A percentile compares a stretch with the other conserved stretches of the same genome.
These are phyloP conservation scores for Corvus moneduloides DNA, from an alignment of 2,113 vertebrate genomes.

Conservation along the genomic window DNA sequence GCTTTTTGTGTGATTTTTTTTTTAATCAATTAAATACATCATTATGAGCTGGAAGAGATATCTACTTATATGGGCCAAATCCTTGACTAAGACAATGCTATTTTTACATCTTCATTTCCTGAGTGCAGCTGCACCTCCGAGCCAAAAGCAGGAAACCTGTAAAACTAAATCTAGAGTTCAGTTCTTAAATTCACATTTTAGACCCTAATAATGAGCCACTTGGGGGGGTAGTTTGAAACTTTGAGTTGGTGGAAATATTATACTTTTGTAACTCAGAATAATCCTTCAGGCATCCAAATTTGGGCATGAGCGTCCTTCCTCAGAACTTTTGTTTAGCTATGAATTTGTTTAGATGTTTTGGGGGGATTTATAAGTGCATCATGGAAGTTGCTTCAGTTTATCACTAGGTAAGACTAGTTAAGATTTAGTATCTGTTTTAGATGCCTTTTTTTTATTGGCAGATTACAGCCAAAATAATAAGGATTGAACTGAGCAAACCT, in stretches of 20 bases:
- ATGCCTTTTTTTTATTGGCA: background rate
- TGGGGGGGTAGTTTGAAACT: background rate
- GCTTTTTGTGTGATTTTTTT: background rate
- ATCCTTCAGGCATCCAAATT: background rate
- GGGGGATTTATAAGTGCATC: background rate
- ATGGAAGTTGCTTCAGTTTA: background rate
- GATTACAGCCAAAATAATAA: background rate
- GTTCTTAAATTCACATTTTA: background rate
- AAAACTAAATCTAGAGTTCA: background rate
- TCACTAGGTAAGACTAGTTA: background rate
- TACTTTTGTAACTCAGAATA: background rate
- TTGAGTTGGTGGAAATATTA: background rate
- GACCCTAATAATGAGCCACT: background rate
- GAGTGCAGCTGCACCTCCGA: background rate
- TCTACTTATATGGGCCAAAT: background rate
- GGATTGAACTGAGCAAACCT: background rate
- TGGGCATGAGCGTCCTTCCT: background rate
- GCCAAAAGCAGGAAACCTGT: background rate
- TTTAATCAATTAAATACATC: background rate
- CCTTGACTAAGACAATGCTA: slow-evolving; percentile 31
- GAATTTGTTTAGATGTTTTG: background rate
- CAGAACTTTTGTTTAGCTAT: background rate
- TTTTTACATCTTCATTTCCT: slow-evolving; percentile 50
- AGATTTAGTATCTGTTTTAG: background rate
- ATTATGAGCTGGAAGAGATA: slow-evolving; percentile 1